Conservation (phyloP, 1,140 invertebrate species). For the Carcinoscorpius rotundicauda region DNA sequence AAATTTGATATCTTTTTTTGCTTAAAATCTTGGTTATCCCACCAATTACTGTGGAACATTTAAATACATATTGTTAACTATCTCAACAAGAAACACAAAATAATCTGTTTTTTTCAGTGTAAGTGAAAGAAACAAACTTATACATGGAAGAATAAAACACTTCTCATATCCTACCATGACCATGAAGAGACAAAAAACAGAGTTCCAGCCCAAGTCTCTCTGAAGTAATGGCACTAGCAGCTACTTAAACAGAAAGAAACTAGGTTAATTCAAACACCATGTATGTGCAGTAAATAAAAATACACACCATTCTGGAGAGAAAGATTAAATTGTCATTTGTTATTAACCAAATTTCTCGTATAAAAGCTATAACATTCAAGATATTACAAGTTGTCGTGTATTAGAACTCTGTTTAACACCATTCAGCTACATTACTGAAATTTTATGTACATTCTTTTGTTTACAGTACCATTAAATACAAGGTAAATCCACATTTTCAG, state of each 20-base stretch:
- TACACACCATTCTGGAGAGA: neutral
- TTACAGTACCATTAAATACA: too few relatives aligned
- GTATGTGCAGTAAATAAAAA: neutral
- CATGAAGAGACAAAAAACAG: conserved; percentile 20
- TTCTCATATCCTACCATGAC: conserved; percentile 13
- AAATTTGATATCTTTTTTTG: neutral
- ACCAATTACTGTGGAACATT: neutral
- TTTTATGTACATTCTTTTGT: too few relatives aligned
- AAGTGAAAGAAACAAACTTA: neutral
- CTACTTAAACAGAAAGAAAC: conserved; percentile 6
- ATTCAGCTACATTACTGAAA: too few relatives aligned
- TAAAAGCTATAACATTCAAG: too few relatives aligned
- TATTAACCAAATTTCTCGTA: too few relatives aligned
- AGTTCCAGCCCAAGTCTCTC: conserved; percentile 14
- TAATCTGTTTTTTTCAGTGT: neutral
- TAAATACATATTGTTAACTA: neutral
- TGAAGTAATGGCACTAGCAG: conserved; percentile 13
- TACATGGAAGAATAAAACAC: neutral
- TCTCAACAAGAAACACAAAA: neutral
- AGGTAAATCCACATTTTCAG: too few relatives aligned
- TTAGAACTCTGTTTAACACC: too few relatives aligned
- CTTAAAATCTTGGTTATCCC: neutral
- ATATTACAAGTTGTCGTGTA: too few relatives aligned
- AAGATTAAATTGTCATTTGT: neutral
- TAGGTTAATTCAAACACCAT: neutral